Conservation (phyloP, 2,797 vertebrate genomes). For the Mionectes olivaceus region DNA sequence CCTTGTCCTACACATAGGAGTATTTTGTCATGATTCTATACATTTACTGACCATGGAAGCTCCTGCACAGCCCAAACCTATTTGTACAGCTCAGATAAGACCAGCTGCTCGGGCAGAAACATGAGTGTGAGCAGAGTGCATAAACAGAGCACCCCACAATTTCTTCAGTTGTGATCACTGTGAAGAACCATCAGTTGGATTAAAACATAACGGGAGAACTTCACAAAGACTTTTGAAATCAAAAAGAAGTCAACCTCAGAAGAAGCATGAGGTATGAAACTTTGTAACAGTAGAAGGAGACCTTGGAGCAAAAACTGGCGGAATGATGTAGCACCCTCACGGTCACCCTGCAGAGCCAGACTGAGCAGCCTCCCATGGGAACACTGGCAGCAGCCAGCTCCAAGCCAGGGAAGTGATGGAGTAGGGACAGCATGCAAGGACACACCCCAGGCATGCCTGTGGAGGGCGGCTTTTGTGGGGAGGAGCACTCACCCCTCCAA, state of each 20-base stretch:
- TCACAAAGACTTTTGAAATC: background rate
- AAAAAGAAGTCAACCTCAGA: background rate
- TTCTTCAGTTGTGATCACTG: background rate
- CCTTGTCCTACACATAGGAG: background rate
- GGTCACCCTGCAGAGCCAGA: background rate
- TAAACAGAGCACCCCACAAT: background rate
- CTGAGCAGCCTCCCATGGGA: accelerated
- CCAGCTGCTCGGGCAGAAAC: background rate
- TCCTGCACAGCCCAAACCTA: background rate
- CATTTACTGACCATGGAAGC: background rate
- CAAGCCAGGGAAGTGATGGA: background rate
- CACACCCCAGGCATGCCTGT: background rate
- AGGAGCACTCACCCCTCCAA: background rate
- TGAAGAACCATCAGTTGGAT: background rate
- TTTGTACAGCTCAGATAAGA: background rate
- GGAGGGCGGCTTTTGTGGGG: accelerated
- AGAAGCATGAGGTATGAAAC: background rate
- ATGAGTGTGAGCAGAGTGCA: background rate
- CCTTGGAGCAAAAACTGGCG: background rate
- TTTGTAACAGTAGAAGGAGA: background rate
- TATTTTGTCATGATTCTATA: background rate
- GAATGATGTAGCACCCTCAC: background rate
- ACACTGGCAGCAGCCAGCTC: background rate
- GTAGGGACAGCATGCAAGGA: background rate
- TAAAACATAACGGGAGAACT: background rate